Conservation (phyloP, 1,140 invertebrate species). For the Drosophila albomicans region DNA sequence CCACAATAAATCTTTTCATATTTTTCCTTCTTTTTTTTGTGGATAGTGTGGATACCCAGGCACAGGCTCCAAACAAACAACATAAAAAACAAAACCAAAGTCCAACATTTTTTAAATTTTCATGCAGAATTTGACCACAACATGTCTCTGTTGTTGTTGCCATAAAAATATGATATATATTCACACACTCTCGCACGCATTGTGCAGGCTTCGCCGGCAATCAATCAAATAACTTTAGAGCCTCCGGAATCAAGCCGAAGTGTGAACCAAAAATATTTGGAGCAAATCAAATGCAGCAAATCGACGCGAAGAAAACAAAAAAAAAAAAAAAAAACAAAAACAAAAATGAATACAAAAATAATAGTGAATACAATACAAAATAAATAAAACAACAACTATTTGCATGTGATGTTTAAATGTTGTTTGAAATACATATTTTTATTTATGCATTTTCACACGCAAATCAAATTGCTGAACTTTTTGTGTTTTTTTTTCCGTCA, state of each 20-base stretch:
- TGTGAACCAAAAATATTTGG: slow-evolving; percentile 77
- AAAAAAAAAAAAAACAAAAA: slow-evolving; percentile 9
- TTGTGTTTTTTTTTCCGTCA: no score
- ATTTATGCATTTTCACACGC: slow-evolving; percentile 72
- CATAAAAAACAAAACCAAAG: slow-evolving; percentile 31
- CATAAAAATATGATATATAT: slow-evolving; percentile 82
- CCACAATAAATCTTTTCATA: slow-evolving; percentile 70
- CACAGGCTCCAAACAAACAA: slow-evolving; percentile 20
- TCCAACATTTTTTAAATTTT: slow-evolving; percentile 65
- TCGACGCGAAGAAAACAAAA: slow-evolving; percentile 11
- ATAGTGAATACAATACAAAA: not conserved
- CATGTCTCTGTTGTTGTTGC: slow-evolving; percentile 52
- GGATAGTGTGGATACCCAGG: slow-evolving; percentile 15
- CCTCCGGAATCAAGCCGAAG: slow-evolving; percentile 64
- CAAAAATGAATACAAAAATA: slow-evolving; percentile 29
- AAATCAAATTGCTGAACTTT: slow-evolving; percentile 57
- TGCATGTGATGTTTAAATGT: slow-evolving; percentile 27
- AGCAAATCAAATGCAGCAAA: slow-evolving; percentile 75
- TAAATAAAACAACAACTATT: slow-evolving; percentile 42
- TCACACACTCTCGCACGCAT: slow-evolving; percentile 67
- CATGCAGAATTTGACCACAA: slow-evolving; percentile 75
- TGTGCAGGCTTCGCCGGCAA: slow-evolving; percentile 53
- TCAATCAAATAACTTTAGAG: slow-evolving; percentile 74
- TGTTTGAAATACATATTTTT: slow-evolving; percentile 29
- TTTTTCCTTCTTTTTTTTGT: slow-evolving; percentile 12